Evolutionary conservation across 2,888 invertebrate species (phyloP), one percentile per base, ranked within the genome.

Genomic region (Zele albiditarsus): DNA sequence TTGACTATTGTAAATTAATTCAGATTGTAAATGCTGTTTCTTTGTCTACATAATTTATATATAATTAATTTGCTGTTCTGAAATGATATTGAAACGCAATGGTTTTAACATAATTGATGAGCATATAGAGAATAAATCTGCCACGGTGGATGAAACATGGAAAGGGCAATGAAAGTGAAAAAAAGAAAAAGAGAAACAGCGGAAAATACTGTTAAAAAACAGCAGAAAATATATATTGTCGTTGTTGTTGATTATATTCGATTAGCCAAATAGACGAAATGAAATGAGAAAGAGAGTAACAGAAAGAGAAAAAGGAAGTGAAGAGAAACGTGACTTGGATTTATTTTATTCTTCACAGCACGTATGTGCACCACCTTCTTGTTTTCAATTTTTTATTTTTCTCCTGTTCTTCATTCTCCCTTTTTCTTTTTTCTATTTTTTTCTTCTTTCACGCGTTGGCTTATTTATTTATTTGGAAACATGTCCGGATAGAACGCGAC

Each of bases 221-320:
- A 71, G 31, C 20, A 62, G 14, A 20, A 46, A 62, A 25, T 31
- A 23, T 38, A 63, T 63, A 38, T 63, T 60, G 60, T 60, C 42
- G 57, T 33, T 62, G 60, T 71, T 71, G 70, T 71, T 71, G 71
- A 71, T 71, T 71, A 71, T 71, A 71, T 71, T 71, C 71, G 71
- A 71, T 71, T 71, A 71, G 27, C 71, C 60, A 71, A 62, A 71
- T 71, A 71, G 71, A 71, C 71, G 42, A 28, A 46, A 71, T 46
- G 20, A 53, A 53, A 23, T 53, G 20, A 53, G 46, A 5, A 46
- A 46, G 6, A 46, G 46, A n/a, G 16, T 0, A 46, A 46, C n/a
- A 3, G n/a, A 23, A 20, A 53, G 53, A n/a, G 10, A 20, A 63
- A n/a, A 33, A 63, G 20, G 49, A 25, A 71, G 49, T 23, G 71